Percentiles rank a stretch among this genome's conserved stretches.
These are phyloP conservation scores for Rhadina sibilatrix DNA, from an alignment of 2,113 vertebrate species.

Conservation along the genomic window DNA sequence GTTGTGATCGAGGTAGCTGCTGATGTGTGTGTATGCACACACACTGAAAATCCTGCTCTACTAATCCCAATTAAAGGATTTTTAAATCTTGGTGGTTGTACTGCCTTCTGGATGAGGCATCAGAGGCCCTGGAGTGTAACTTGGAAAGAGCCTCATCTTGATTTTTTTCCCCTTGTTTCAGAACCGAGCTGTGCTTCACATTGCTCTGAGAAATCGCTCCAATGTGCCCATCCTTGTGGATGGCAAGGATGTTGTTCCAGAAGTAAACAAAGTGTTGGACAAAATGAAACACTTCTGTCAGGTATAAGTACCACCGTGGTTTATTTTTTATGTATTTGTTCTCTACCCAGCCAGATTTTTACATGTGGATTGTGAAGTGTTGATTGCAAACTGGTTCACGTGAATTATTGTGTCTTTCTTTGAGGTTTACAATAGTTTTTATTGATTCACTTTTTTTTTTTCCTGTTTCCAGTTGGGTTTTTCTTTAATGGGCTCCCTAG, in stretches of 20 bases:
- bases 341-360: background rate
- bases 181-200: slow-evolving; percentile 92
- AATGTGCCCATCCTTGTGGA: slow-evolving; percentile 85
- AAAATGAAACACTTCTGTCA: slow-evolving; percentile 96
- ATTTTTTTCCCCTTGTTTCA: slow-evolving; percentile 17
- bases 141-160: background rate
- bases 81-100: background rate
- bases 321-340: background rate
- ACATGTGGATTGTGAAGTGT: accelerated
- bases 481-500: background rate
- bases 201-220: slow-evolving; percentile 92
- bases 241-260: slow-evolving; percentile 93
- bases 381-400: background rate
- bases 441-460: background rate
- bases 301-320: slow-evolving; percentile 60
- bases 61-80: background rate
- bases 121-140: background rate
- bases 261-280: slow-evolving; percentile 91
- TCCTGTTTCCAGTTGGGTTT: background rate
- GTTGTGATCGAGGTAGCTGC: background rate
- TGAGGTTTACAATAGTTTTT: background rate
- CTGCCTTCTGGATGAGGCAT: background rate
- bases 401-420: background rate
- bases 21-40: background rate
- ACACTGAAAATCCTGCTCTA: background rate